Evolutionary conservation across 53 echinoderm and acorn worm species (phyloP).

Genomic region (Echinarachnius parma): DNA sequence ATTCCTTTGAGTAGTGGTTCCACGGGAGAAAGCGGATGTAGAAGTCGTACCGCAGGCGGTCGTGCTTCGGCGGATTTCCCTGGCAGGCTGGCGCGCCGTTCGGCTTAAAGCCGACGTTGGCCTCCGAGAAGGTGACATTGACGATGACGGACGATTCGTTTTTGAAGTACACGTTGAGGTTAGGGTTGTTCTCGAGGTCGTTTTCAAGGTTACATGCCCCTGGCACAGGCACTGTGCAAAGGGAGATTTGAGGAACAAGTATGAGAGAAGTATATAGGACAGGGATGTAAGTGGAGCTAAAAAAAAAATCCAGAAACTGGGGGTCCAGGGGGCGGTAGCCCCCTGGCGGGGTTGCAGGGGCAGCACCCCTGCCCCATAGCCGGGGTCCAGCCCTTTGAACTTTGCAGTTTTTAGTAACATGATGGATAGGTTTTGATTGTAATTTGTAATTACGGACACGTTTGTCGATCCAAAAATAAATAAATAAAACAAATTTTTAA

Average conservation of each 20-base stretch:
- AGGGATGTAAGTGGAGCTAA: too few species aligned
- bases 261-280: too few species aligned
- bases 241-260: neutral
- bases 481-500: too few species aligned
- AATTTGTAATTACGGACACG: too few species aligned
- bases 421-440: too few species aligned
- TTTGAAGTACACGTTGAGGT: constrained; percentile 55
- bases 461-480: too few species aligned
- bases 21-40: constrained; percentile 60
- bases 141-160: constrained; percentile 46
- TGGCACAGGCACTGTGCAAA: constrained; percentile 71
- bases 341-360: too few species aligned
- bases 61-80: neutral
- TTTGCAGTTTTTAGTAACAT: too few species aligned
- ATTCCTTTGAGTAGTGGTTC: constrained; percentile 9
- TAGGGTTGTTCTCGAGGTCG: constrained; percentile 71
- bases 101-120: constrained; percentile 60
- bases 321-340: too few species aligned
- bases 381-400: too few species aligned
- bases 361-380: too few species aligned
- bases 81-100: constrained; percentile 27
- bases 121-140: constrained; percentile 61
- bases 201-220: constrained; percentile 77
- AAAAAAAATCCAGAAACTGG: too few species aligned
- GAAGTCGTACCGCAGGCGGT: constrained; percentile 63